A percentile compares a stretch with the other conserved stretches of the same genome.
phyloP scores from a whole-genome alignment of 2,888 invertebrate genomes.

The Apeira syringaria region DNA sequence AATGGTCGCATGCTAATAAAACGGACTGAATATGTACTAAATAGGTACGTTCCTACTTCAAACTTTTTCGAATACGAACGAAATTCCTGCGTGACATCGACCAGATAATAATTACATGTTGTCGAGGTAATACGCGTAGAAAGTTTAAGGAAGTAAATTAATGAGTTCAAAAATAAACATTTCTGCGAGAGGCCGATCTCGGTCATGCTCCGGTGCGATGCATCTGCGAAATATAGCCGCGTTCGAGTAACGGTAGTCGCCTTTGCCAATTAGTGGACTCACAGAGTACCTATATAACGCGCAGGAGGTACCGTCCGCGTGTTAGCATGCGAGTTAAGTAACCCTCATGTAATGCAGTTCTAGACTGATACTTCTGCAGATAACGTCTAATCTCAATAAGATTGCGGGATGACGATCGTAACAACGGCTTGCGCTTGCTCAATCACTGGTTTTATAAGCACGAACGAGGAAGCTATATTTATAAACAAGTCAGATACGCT shows the following conservation, averaged over 20 bases:
- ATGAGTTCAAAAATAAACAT: conserved; percentile 47
- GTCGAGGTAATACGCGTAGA: conserved; percentile 32
- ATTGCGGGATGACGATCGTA: conserved; percentile 23
- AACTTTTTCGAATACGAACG: conserved; percentile 11
- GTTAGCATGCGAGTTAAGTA: conserved; percentile 29
- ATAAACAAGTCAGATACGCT: conserved; percentile 6
- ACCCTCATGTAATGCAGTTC: conserved; percentile 26
- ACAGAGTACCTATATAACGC: conserved; percentile 4
- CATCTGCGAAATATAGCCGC: conserved; percentile 34
- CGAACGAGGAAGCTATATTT: conserved; percentile 13
- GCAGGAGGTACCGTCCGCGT: conserved; percentile 8
- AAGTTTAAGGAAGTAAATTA: conserved; percentile 40
- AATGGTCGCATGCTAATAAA: conserved; percentile 25
- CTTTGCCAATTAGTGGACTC: conserved; percentile 45
- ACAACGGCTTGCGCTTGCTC: conserved; percentile 14
- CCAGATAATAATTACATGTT: conserved; percentile 18
- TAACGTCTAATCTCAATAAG: conserved; percentile 24
- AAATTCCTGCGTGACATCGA: conserved; percentile 8
- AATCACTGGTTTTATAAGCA: conserved; percentile 11
- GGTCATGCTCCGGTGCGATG: conserved; percentile 40
- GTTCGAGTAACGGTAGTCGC: conserved; percentile 43
- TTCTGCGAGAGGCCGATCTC: conserved; percentile 36
- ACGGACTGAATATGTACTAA: conserved; percentile 2
- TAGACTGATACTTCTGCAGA: conserved; percentile 25
- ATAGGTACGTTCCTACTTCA: background rate